These are phyloP conservation scores for Azemiops feae DNA, from an alignment of 2,113 vertebrate species.

Conservation along the genomic window DNA sequence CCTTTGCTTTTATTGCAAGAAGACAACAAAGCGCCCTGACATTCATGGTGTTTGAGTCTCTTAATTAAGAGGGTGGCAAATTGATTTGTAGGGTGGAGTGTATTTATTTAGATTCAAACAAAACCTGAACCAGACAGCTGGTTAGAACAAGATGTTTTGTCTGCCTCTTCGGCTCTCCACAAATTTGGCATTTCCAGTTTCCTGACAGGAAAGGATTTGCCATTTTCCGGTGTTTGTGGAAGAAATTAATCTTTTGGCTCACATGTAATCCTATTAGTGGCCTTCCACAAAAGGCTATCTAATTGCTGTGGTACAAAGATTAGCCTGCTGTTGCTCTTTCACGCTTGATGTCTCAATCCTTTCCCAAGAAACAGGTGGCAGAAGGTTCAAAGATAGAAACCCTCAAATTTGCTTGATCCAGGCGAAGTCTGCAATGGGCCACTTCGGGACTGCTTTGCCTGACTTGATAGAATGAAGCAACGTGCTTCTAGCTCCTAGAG, in stretches of 20 bases:
- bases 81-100: constrained; percentile 8
- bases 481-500: background rate
- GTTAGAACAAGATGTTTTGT: background rate
- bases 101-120: background rate
- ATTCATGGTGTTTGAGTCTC: background rate
- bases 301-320: background rate
- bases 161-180: background rate
- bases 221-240: background rate
- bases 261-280: background rate
- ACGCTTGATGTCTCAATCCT: background rate
- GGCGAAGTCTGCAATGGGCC: background rate
- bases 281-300: background rate
- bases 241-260: constrained; percentile 12
- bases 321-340: background rate
- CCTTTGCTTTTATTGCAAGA: background rate
- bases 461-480: no score
- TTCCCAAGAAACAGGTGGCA: background rate
- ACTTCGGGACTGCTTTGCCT: background rate
- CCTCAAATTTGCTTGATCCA: no score
- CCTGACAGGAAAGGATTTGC: background rate
- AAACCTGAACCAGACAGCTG: background rate
- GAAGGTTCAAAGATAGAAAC: background rate
- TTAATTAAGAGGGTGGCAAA: constrained; percentile 27
- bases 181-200: constrained; percentile 8
- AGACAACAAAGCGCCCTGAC: background rate